Evolutionary conservation across 1,140 invertebrate species (phyloP), one percentile per base, ranked within the genome.

Genomic region (Lepidotrigona ventralis): DNA sequence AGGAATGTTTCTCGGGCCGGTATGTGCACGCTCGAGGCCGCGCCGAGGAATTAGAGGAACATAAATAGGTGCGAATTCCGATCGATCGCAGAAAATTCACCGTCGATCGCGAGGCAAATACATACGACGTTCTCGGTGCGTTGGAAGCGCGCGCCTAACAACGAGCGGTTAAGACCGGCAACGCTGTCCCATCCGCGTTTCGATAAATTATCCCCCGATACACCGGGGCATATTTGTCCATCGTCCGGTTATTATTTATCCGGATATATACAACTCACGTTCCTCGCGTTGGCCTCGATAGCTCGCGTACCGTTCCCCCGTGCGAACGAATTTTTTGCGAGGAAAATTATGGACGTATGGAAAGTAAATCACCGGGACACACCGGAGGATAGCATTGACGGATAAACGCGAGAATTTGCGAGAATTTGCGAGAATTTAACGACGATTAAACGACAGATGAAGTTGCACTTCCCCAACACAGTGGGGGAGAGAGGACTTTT

Each of bases 1-100:
- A 86, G 89, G 89, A 90, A 90, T 90, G 89, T 90, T 90, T 87
- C 86, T 89, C 79, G 75, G 63, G 71, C 53, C 85, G 81, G 84
- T 88, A 88, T 88, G 80, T 75, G 74, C 73, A 73, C 76, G 80
- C 33, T 81, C 56, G 83, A 87, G 81, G 88, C 83, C 84, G 68
- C 81, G 78, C 29, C 46, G 69, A 79, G 79, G 78, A 77, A 87
- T 88, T 86, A 83, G 68, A 83, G 56, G 63, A 68, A 26, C 76
- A 72, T 68, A 78, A 82, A 89, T 81, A 89, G 74, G 68, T 53
- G 83, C 64, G 66, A 88, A 68, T 82, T 72, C 64, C 74, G 75
- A 79, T 79, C 71, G 76, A 85, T 79, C 70, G 23, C 3, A 33
- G 58, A 81, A 84, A 84, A 56, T 78, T 58, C 60, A 17, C 21